phyloP scores from a whole-genome alignment of 2,797 vertebrate species.

The Staurois parvus region DNA sequence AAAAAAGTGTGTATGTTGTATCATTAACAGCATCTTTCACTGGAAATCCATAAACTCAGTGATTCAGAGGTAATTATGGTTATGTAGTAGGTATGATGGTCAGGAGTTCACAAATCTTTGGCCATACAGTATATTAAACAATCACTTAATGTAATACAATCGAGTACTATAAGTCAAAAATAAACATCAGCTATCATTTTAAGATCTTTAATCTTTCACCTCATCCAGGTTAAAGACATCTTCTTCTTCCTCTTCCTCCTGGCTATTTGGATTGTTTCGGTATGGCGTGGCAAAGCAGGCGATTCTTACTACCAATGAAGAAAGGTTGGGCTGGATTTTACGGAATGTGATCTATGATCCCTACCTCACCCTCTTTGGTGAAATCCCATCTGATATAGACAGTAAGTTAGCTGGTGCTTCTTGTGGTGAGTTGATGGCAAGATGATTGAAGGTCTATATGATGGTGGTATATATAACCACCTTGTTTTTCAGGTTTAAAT shows the following conservation, averaged over 20 bases:
- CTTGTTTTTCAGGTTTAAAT: conserved; percentile 68
- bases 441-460: background rate
- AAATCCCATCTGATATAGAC: conserved; percentile 78
- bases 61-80: too few species aligned
- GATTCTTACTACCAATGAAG: conserved; percentile 82
- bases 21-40: too few species aligned
- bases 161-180: too few species aligned
- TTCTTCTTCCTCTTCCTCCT: conserved; percentile 89
- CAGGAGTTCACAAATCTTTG: too few species aligned
- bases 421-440: background rate
- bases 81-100: too few species aligned
- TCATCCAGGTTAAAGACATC: conserved; percentile 80
- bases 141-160: too few species aligned
- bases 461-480: background rate
- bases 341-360: conserved; percentile 82
- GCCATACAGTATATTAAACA: too few species aligned
- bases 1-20: too few species aligned
- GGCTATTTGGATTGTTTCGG: conserved; percentile 83
- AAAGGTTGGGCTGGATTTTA: conserved; percentile 80
- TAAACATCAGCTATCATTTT: too few species aligned
- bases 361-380: conserved; percentile 83
- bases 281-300: conserved; percentile 85
- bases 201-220: background rate
- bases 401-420: conserved; percentile 69
- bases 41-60: too few species aligned